phyloP scores from a whole-genome alignment of 2,888 invertebrate species.

The Gibbula magus region DNA sequence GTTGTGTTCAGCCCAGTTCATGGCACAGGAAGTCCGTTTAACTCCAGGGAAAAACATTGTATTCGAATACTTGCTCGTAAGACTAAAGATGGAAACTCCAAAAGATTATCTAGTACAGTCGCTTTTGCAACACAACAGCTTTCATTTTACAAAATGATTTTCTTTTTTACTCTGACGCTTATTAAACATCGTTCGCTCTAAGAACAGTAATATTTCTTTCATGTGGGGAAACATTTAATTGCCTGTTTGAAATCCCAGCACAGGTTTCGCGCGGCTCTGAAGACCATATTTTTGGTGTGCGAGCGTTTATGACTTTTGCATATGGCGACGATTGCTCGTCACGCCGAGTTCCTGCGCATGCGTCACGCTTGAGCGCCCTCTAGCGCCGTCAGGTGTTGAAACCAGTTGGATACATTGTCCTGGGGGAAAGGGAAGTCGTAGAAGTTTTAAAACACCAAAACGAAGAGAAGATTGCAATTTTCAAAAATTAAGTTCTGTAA shows the following conservation, averaged over 20 bases:
- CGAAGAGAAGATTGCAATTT: no score
- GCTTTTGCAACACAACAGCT: neutral
- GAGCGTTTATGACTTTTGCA: constrained; percentile 38
- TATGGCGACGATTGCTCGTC: constrained; percentile 28
- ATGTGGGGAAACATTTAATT: constrained; percentile 32
- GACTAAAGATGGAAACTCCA: no score
- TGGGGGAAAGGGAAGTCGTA: neutral
- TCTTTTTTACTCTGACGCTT: constrained; percentile 12
- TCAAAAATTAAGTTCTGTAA: no score
- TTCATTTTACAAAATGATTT: neutral
- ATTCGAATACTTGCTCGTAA: no score
- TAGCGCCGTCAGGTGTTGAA: constrained; percentile 18
- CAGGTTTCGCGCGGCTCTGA: constrained; percentile 33
- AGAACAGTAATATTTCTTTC: constrained; percentile 25
- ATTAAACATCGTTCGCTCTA: constrained; percentile 11
- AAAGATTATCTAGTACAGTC: no score
- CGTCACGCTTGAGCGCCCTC: constrained; percentile 18
- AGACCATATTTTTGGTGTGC: constrained; percentile 40
- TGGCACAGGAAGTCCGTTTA: no score
- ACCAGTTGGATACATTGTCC: neutral
- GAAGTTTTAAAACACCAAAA: no score
- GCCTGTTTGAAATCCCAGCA: constrained; percentile 35
- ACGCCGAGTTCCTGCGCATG: constrained; percentile 15
- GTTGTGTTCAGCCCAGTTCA: no score
- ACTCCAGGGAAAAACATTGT: no score